These are phyloP conservation scores for Natrix natrix DNA, from an alignment of 2,797 vertebrate genomes.

Conservation along the genomic window DNA sequence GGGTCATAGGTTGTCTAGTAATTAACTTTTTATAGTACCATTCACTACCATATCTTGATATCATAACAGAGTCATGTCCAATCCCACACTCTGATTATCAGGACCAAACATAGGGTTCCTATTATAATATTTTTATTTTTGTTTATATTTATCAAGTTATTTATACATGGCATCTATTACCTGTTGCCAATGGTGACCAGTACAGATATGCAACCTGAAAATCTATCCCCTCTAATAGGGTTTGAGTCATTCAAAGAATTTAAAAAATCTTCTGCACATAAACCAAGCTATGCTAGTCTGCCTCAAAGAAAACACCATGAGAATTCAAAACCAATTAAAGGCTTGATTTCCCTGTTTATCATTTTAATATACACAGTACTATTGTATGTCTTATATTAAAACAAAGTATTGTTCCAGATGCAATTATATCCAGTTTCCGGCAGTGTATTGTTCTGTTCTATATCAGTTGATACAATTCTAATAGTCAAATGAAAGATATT, in stretches of 20 bases:
- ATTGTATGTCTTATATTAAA: neutral
- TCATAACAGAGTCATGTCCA: neutral
- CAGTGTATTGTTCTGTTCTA: neutral
- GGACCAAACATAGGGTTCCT: neutral
- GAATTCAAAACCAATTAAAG: neutral
- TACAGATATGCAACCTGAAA: neutral
- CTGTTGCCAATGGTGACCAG: neutral
- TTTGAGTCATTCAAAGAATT: neutral
- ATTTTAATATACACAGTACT: neutral
- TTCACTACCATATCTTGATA: neutral
- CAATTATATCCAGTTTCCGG: neutral
- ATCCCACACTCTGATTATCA: neutral
- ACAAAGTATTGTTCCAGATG: neutral
- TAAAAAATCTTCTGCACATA: neutral
- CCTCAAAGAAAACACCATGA: neutral
- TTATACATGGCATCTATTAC: neutral
- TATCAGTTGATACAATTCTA: neutral
- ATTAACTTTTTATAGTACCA: neutral
- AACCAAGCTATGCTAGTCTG: neutral
- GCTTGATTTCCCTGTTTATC: neutral
- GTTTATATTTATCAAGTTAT: neutral
- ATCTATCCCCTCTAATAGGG: neutral
- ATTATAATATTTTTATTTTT: neutral
- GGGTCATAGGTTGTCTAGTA: too few relatives aligned
- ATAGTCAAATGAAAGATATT: neutral